phyloP scores from a whole-genome alignment of 2,113 vertebrate genomes.

The Daboia siamensis region DNA sequence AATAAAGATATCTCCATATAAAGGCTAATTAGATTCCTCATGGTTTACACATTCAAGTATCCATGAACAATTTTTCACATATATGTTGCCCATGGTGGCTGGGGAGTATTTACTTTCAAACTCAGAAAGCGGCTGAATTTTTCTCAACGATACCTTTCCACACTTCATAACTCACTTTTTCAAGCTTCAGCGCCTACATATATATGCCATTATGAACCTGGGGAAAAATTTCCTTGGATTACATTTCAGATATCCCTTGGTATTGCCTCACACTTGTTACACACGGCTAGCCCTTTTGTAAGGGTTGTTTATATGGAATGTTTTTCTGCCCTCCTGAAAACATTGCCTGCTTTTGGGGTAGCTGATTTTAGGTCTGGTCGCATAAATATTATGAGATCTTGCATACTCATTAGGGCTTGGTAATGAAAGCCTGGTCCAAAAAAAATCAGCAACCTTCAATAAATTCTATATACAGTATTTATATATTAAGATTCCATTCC shows the following conservation, averaged over 20 bases:
- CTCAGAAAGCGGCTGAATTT: slow-evolving; percentile 54
- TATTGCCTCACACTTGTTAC: slow-evolving; percentile 50
- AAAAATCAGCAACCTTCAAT: slow-evolving; percentile 53
- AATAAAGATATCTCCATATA: slow-evolving; percentile 50
- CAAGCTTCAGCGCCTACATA: slow-evolving; percentile 50
- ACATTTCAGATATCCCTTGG: slow-evolving; percentile 67
- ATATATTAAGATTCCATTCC: slow-evolving; percentile 58
- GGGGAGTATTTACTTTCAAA: slow-evolving; percentile 58
- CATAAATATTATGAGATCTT: slow-evolving; percentile 63
- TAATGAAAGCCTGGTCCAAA: slow-evolving; percentile 72
- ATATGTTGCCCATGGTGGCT: slow-evolving; percentile 56
- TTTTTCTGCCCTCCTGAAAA: slow-evolving; percentile 68
- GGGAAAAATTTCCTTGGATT: slow-evolving; percentile 48
- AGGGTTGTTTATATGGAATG: slow-evolving; percentile 72
- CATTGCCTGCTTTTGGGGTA: slow-evolving; percentile 67
- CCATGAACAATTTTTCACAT: slow-evolving; percentile 41
- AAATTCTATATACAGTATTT: slow-evolving; percentile 76
- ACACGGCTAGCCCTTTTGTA: slow-evolving; percentile 59
- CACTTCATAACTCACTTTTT: slow-evolving; percentile 72
- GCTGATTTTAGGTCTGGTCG: slow-evolving; percentile 64
- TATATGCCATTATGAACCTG: slow-evolving; percentile 64
- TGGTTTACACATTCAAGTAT: not conserved
- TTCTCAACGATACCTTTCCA: slow-evolving; percentile 66
- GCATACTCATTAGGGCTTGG: slow-evolving; percentile 53
- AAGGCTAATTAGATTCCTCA: not conserved